phyloP scores from a whole-genome alignment of 2,797 vertebrate species.

The Eulemur rubriventer region DNA sequence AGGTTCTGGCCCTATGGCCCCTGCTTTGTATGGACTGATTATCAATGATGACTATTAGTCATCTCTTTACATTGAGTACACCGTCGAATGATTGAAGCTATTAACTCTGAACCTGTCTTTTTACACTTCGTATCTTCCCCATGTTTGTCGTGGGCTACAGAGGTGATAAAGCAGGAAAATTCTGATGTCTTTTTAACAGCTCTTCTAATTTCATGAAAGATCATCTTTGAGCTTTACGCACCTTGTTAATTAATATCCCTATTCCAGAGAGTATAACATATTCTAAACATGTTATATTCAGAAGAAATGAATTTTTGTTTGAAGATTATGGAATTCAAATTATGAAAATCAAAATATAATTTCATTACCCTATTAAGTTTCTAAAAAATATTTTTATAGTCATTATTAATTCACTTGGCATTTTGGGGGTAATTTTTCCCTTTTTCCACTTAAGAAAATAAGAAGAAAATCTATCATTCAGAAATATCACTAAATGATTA shows the following conservation, averaged over 20 bases:
- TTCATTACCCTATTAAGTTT: not conserved
- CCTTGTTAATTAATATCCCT: not conserved
- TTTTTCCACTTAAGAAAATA: conserved; percentile 25
- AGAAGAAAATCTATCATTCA: conserved; percentile 38
- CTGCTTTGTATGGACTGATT: not conserved
- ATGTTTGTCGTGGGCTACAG: not conserved
- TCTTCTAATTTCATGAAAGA: not conserved
- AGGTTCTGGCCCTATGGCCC: not conserved
- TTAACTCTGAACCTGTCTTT: not conserved
- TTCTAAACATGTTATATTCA: not conserved
- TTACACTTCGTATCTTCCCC: not conserved
- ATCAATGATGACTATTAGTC: not conserved
- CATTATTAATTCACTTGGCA: not conserved
- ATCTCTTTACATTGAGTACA: not conserved
- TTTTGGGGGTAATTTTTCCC: conserved; percentile 25
- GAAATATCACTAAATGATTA: conserved; percentile 12
- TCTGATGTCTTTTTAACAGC: not conserved
- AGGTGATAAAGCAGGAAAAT: not conserved
- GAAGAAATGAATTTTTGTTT: conserved; percentile 29
- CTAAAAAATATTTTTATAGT: not conserved
- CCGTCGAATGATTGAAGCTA: not conserved
- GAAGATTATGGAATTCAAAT: conserved; percentile 17
- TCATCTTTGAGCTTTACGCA: not conserved
- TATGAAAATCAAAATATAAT: not conserved
- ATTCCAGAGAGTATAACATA: not conserved